A percentile compares a stretch with the other conserved stretches of the same genome.
Evolutionary conservation across 2,888 invertebrate species (phyloP).

Genomic region (Andrena praecox): DNA sequence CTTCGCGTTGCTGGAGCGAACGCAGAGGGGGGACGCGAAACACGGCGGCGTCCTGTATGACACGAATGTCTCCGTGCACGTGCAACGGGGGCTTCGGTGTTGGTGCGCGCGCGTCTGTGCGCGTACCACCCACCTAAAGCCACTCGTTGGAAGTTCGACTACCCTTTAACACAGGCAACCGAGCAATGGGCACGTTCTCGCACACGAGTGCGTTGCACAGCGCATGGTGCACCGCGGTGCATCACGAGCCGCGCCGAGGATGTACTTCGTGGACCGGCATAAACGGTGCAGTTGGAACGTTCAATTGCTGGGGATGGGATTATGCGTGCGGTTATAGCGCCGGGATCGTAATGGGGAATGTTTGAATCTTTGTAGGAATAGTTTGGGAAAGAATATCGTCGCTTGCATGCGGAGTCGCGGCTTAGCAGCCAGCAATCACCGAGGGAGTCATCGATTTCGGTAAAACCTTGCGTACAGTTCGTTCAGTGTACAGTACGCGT

Average conservation of each 20-base stretch:
- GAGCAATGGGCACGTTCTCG: slow-evolving; percentile 59
- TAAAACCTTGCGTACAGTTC: too few relatives aligned
- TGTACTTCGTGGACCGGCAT: slow-evolving; percentile 59
- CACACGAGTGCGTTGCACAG: slow-evolving; percentile 48
- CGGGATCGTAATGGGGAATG: slow-evolving; percentile 9
- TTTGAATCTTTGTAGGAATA: slow-evolving; percentile 3
- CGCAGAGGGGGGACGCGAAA: slow-evolving; percentile 46
- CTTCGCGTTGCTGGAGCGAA: slow-evolving; percentile 52
- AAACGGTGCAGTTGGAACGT: slow-evolving; percentile 56
- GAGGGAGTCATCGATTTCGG: too few relatives aligned
- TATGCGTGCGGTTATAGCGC: not conserved
- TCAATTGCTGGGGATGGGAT: slow-evolving; percentile 34
- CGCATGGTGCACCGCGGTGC: slow-evolving; percentile 51
- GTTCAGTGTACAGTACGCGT: too few relatives aligned
- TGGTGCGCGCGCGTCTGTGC: slow-evolving; percentile 6
- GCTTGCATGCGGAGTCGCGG: not conserved
- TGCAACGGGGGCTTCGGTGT: slow-evolving; percentile 1
- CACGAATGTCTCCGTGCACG: slow-evolving; percentile 47
- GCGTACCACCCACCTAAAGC: slow-evolving; percentile 68
- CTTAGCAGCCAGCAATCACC: too few relatives aligned
- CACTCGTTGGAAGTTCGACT: slow-evolving; percentile 62
- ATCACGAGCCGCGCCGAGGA: slow-evolving; percentile 60
- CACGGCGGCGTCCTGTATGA: slow-evolving; percentile 53
- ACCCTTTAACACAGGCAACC: slow-evolving; percentile 54
- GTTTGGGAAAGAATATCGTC: slow-evolving; percentile 1